A percentile compares a stretch with the other conserved stretches of the same genome.
phyloP scores from a whole-genome alignment of 2,113 vertebrate species.

The Pollachius pollachius region DNA sequence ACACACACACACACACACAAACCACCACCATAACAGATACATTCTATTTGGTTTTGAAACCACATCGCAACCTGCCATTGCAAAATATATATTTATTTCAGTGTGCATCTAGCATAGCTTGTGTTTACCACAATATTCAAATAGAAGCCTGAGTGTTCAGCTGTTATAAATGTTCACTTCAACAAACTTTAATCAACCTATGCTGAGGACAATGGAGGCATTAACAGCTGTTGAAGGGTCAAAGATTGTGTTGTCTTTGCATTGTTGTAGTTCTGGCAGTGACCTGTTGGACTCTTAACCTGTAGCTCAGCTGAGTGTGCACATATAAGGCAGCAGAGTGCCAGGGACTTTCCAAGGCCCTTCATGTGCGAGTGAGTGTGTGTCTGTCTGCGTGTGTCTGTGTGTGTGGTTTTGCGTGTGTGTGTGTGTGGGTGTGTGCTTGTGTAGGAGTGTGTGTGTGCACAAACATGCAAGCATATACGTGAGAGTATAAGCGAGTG shows the following conservation, averaged over 20 bases:
- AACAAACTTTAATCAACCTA: too few relatives aligned
- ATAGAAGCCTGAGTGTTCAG: too few relatives aligned
- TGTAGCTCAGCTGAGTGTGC: slow-evolving; percentile 21
- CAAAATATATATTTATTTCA: too few relatives aligned
- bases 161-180: too few relatives aligned
- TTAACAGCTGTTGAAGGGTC: not conserved
- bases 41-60: too few relatives aligned
- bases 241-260: slow-evolving; percentile 19
- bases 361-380: slow-evolving; percentile 1
- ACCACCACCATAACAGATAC: too few relatives aligned
- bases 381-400: slow-evolving; percentile 2
- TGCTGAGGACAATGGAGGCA: not conserved
- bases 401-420: slow-evolving; percentile 8
- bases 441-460: slow-evolving; percentile 13
- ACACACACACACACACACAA: not conserved
- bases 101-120: too few relatives aligned
- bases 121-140: too few relatives aligned
- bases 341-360: slow-evolving; percentile 65
- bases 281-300: slow-evolving; percentile 40
- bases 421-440: slow-evolving; percentile 13
- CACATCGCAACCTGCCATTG: too few relatives aligned
- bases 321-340: slow-evolving; percentile 32
- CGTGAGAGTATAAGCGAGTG: not conserved
- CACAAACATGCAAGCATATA: not conserved
- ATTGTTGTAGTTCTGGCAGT: slow-evolving; percentile 27